Evolutionary conservation across 2,113 vertebrate species (phyloP).

Genomic region (Lagopus leucura): DNA sequence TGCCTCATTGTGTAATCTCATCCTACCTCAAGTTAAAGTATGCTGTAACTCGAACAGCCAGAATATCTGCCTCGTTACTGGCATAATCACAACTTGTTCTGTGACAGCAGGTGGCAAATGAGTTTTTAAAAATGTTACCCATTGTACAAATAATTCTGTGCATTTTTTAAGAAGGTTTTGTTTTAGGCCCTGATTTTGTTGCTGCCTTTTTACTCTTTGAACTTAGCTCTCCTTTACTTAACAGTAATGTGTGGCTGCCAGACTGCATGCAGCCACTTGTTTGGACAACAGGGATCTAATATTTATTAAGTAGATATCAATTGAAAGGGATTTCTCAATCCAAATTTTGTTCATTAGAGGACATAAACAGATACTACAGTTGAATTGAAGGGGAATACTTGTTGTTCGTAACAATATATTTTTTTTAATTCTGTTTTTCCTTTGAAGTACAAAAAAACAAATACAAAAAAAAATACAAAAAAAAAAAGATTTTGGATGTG

Average conservation of each 20-base stretch:
- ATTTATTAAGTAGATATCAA: neutral
- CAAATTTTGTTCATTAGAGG: neutral
- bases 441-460: neutral
- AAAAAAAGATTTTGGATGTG: neutral
- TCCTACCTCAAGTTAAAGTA: neutral
- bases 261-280: neutral
- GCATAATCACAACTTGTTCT: neutral
- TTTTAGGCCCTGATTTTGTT: slow-evolving; percentile 21
- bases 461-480: no score
- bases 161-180: neutral
- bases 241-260: neutral
- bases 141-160: neutral
- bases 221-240: neutral
- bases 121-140: neutral
- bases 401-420: neutral
- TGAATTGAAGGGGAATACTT: neutral
- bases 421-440: neutral
- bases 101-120: slow-evolving; percentile 6
- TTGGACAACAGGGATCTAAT: neutral
- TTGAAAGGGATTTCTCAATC: neutral
- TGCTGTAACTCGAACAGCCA: neutral
- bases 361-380: neutral
- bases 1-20: neutral
- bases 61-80: neutral
- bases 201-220: neutral